A percentile compares a stretch with the other conserved stretches of the same genome.
phyloP scores from a whole-genome alignment of 2,113 vertebrate genomes.

The Sinosuthora webbiana region DNA sequence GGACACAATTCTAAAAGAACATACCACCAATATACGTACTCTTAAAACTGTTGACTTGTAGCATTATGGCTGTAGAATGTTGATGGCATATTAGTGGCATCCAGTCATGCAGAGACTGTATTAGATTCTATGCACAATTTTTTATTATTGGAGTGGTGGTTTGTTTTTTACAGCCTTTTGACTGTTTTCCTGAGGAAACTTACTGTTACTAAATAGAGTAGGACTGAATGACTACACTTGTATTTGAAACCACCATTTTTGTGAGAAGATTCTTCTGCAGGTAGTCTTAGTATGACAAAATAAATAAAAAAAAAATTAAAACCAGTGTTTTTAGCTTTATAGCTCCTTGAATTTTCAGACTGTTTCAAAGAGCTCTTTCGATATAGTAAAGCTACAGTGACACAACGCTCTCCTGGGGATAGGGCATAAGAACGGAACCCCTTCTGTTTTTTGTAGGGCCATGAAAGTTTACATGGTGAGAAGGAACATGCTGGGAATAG shows the following conservation, averaged over 20 bases:
- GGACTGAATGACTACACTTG: slow-evolving; percentile 2
- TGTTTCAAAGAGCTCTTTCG: slow-evolving; percentile 51
- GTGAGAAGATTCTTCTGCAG: slow-evolving; percentile 6
- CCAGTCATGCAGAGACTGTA: slow-evolving; percentile 52
- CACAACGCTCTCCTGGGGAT: slow-evolving; percentile 16
- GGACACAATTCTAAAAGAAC: slow-evolving; percentile 53
- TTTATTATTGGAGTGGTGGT: slow-evolving; percentile 28
- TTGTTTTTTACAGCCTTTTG: slow-evolving; percentile 53
- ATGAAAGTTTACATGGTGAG: slow-evolving; percentile 35
- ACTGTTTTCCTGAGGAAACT: slow-evolving; percentile 56
- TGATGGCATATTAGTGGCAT: slow-evolving; percentile 45
- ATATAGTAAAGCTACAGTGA: slow-evolving; percentile 5
- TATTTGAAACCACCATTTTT: slow-evolving; percentile 50
- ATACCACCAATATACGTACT: slow-evolving; percentile 46
- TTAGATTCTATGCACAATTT: slow-evolving; percentile 65
- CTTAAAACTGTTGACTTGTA: slow-evolving; percentile 50
- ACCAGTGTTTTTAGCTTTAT: slow-evolving; percentile 50
- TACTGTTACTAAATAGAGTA: slow-evolving; percentile 31
- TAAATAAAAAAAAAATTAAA: neutral
- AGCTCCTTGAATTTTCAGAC: slow-evolving; percentile 52
- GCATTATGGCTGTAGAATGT: slow-evolving; percentile 54
- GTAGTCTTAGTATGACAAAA: slow-evolving; percentile 16
- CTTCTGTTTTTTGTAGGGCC: neutral
- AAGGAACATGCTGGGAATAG: neutral
- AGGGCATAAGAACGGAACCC: slow-evolving; percentile 6